phyloP scores from a whole-genome alignment of 2,113 vertebrate species.

The Butorides virescens region DNA sequence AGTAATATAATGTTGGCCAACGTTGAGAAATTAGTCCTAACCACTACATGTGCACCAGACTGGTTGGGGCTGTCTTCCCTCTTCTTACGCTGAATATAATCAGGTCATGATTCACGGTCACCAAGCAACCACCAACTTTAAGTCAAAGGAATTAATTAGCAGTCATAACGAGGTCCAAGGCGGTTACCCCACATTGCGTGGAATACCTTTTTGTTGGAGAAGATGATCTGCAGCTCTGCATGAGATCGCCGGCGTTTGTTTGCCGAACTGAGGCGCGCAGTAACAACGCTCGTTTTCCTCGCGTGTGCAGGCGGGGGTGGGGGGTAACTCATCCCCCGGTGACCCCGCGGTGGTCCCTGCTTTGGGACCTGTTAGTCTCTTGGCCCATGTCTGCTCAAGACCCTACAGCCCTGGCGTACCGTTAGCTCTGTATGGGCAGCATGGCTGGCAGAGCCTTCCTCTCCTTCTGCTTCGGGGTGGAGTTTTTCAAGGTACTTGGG shows the following conservation, averaged over 20 bases:
- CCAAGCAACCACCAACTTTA: not conserved
- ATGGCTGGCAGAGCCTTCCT: not conserved
- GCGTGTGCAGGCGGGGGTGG: accelerated
- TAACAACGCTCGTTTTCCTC: not conserved
- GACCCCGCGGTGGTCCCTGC: accelerated
- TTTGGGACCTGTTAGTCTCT: not conserved
- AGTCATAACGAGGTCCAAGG: not conserved
- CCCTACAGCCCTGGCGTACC: not conserved
- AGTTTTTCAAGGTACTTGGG: not conserved
- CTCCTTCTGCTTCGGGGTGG: not conserved
- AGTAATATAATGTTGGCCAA: not conserved
- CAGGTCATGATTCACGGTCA: not conserved
- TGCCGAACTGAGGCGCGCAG: not conserved
- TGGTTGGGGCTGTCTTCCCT: not conserved
- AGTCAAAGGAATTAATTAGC: not conserved
- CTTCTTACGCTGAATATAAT: not conserved
- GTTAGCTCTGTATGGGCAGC: not conserved
- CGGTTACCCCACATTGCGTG: not conserved
- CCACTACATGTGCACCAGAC: accelerated
- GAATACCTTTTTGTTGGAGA: not conserved
- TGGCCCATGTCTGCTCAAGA: accelerated
- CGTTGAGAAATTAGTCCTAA: not conserved
- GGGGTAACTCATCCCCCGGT: not conserved
- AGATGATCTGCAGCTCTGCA: not conserved
- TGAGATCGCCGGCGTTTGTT: not conserved